Base-by-base conservation (phyloP, 2,888 invertebrate genomes). In the Labia minor region DNA sequence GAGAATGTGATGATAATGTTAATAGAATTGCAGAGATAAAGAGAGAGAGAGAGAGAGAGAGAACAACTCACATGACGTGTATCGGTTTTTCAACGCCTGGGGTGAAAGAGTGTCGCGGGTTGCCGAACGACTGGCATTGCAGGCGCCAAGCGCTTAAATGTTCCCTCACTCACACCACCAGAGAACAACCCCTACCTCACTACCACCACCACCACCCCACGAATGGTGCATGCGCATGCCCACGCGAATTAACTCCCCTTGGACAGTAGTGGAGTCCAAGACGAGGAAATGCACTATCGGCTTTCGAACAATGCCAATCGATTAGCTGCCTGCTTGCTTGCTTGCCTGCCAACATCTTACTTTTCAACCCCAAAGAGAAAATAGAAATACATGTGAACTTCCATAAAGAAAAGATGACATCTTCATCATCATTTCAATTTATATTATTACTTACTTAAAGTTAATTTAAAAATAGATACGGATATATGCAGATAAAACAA, bases 261-360 rank as follows among this genome's bases (percentile, higher is more conserved):
- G 49, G 49, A 49, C 49, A 49, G 49, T 26, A 26, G 26, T 49
- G 8, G 49, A 49, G n/a, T 49, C 49, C 49, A 49, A 49, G 49
- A 49, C 49, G 16, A 49, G 49, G 49, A 49, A 49, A 49, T 49
- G 14, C 16, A 49, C 49, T 49, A 49, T 49, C 49, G 49, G 16
- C n/a, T 49, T 49, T 49, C 49, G 49, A 49, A 49, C 49, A 49
- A 49, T 49, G 49, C n/a, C 49, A 49, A 49, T 49, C 49, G 49
- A 49, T 49, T 49, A 49, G 49, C 33, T 33, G 11, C 33, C 33
- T n/a, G n/a, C n/a, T n/a, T n/a, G n/a, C n/a, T n/a, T n/a, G 8
- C 26, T 8, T 26, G 4, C 3, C 26, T 26, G 26, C 4, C 49
- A 49, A 49, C 49, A 49, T 49, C 49, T 49, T 14, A 49, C 16